These are phyloP conservation scores for Melanotaenia parkinsoni DNA, from an alignment of 2,797 vertebrate genomes.

Conservation along the genomic window DNA sequence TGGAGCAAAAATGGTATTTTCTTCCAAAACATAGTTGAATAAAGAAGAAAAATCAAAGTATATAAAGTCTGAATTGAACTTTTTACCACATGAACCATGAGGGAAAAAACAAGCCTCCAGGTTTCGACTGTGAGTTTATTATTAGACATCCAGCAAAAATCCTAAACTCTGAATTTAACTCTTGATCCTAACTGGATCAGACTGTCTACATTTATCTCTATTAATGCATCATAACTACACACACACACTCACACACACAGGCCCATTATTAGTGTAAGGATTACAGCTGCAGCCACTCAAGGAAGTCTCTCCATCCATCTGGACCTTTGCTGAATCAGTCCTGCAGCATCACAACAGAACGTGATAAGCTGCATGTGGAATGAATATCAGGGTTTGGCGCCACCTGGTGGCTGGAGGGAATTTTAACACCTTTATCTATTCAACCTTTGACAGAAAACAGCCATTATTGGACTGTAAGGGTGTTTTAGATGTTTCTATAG, in stretches of 20 bases:
- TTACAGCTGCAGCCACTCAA: conserved; percentile 7
- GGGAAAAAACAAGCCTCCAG: neutral
- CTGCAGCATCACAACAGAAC: conserved; percentile 16
- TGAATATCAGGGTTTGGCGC: conserved; percentile 8
- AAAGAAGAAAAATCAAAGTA: too few relatives aligned
- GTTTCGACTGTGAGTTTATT: conserved; percentile 49
- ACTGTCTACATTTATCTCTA: neutral
- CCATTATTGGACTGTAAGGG: too few relatives aligned
- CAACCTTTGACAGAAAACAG: too few relatives aligned
- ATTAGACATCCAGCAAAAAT: conserved; percentile 33
- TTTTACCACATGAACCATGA: neutral
- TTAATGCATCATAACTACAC: neutral
- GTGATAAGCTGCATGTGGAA: conserved; percentile 7
- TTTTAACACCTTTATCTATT: conserved; percentile 10
- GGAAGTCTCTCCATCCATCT: conserved; percentile 9
- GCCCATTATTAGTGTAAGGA: conserved; percentile 11
- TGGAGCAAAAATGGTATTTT: neutral
- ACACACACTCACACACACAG: conserved; percentile 5
- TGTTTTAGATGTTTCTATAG: neutral
- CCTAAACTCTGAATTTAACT: neutral
- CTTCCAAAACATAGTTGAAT: too few relatives aligned
- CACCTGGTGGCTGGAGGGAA: conserved; percentile 49
- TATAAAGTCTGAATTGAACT: neutral
- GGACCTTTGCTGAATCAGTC: conserved; percentile 18
- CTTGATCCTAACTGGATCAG: neutral